Evolutionary conservation across 2,888 invertebrate species (phyloP).

Genomic region (Junonia oenone): DNA sequence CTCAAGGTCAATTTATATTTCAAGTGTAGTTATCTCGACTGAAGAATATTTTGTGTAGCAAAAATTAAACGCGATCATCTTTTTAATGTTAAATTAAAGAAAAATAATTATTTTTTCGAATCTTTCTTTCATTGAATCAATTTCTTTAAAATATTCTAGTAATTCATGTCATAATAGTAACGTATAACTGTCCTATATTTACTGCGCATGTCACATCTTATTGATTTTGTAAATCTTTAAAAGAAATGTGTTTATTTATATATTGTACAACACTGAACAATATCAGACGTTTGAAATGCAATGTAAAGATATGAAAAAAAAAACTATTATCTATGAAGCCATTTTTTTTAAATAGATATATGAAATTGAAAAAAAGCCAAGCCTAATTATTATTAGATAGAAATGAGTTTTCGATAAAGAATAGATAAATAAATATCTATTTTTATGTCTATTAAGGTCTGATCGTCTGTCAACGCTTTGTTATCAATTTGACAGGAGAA

Average conservation of each 20-base stretch:
- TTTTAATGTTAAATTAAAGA: background rate
- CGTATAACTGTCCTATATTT: constrained; percentile 62
- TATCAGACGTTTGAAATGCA: too few species aligned
- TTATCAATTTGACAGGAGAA: constrained; percentile 39
- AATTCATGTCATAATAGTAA: constrained; percentile 27
- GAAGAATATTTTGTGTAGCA: background rate
- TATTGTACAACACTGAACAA: background rate
- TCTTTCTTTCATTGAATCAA: background rate
- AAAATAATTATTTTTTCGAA: background rate
- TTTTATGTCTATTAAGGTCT: too few species aligned
- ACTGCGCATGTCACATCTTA: constrained; percentile 70
- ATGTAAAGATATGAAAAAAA: too few species aligned
- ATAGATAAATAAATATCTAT: background rate
- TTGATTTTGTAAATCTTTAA: constrained; percentile 55
- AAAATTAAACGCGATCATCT: background rate
- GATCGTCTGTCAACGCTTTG: constrained; percentile 8
- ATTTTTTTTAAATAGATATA: background rate
- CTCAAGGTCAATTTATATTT: background rate
- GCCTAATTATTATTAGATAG: background rate
- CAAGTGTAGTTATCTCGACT: background rate
- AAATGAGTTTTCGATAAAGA: background rate
- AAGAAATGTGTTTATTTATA: constrained; percentile 40
- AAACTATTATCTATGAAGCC: too few species aligned
- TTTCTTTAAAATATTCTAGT: constrained; percentile 1
- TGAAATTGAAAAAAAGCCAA: background rate